phyloP scores from a whole-genome alignment of 2,888 invertebrate genomes.

The Buathra laborator region DNA sequence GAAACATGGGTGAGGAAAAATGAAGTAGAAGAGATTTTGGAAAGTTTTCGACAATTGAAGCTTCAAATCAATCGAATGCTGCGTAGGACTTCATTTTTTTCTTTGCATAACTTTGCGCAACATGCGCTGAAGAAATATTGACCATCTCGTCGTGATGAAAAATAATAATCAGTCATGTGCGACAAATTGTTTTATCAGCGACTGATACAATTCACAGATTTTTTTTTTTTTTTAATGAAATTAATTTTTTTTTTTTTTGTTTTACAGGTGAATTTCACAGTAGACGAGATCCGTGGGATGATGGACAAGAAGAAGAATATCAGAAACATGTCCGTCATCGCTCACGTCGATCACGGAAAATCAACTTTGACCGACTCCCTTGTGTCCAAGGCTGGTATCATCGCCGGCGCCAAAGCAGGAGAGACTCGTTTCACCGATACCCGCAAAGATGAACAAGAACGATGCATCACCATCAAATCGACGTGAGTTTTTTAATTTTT shows the following conservation, averaged over 20 bases:
- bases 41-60: not conserved
- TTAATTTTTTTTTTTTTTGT: slow-evolving; percentile 49
- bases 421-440: slow-evolving; percentile 99
- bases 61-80: not conserved
- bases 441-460: slow-evolving; percentile 99
- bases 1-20: not conserved
- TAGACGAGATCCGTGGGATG: slow-evolving; percentile 99
- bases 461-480: slow-evolving; percentile 99
- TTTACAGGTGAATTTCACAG: slow-evolving; percentile 99
- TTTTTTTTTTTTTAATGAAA: slow-evolving; percentile 34
- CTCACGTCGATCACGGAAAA: slow-evolving; percentile 99
- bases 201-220: not conserved
- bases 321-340: slow-evolving; percentile 99
- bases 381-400: slow-evolving; percentile 99
- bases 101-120: not conserved
- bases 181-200: not conserved
- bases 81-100: not conserved
- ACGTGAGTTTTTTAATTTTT: slow-evolving; percentile 90
- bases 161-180: not conserved
- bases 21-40: no score
- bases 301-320: slow-evolving; percentile 99
- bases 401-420: slow-evolving; percentile 99
- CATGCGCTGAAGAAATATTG: slow-evolving; percentile 18
- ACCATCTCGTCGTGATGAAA: not conserved
- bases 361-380: slow-evolving; percentile 99